These are phyloP conservation scores for Chionoecetes opilio DNA, from an alignment of 1,140 invertebrate species.

Conservation along the genomic window DNA sequence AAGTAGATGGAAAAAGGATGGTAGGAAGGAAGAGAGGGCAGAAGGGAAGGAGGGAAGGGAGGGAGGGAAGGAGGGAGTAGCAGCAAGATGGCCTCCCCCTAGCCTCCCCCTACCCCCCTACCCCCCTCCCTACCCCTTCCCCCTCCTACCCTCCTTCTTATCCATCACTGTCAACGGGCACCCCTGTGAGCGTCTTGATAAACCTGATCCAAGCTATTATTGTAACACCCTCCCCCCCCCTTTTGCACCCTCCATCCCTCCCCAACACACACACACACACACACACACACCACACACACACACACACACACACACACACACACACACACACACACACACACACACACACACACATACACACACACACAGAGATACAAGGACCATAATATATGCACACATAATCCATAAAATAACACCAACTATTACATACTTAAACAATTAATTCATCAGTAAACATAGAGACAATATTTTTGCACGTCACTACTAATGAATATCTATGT, in stretches of 20 bases:
- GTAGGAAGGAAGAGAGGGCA: neutral
- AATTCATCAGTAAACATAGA: neutral
- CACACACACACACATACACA: slow-evolving; percentile 48
- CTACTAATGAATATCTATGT: too few relatives aligned
- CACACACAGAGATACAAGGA: slow-evolving; percentile 34
- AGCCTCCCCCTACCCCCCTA: neutral
- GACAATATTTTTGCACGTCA: too few relatives aligned
- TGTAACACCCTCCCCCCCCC: slow-evolving; percentile 42
- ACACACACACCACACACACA: slow-evolving; percentile 44
- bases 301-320: slow-evolving; percentile 23
- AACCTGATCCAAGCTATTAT: slow-evolving; percentile 73
- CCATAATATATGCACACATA: neutral
- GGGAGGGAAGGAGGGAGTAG: neutral
- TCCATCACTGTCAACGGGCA: slow-evolving; percentile 70
- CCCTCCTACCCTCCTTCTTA: slow-evolving; percentile 52
- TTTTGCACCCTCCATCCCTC: neutral
- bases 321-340: slow-evolving; percentile 8
- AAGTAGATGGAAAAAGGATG: neutral
- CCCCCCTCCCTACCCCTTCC: neutral
- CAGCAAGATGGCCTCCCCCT: neutral
- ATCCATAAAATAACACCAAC: neutral
- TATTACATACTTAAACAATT: neutral
- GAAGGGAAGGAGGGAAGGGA: neutral
- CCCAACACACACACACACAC: neutral
- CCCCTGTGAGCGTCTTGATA: slow-evolving; percentile 69